Base-by-base conservation (phyloP, 2,888 invertebrate species). In the Ichneumoninae sp. region DNA sequence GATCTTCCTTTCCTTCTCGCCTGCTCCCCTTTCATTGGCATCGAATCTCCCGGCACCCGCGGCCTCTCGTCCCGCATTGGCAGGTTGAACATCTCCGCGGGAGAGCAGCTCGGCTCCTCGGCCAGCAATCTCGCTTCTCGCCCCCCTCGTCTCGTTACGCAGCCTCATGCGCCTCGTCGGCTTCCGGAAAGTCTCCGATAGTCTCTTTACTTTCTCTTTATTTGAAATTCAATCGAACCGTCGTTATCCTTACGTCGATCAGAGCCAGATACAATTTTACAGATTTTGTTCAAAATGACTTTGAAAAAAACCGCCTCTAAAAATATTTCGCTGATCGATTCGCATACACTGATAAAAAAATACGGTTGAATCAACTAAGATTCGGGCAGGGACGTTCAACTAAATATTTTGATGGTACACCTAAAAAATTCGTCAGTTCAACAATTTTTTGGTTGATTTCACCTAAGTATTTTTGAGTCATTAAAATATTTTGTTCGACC, bases 1-100 rank as follows among this genome's bases (percentile, higher is more conserved):
- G 71, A 19, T 65, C 72, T 68, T 68, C 65, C 82, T 82, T 78
- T 82, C 78, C 68, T 78, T 82, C 82, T 68, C 82, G 77, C 72
- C 77, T 78, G 82, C 78, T 82, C 78, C 57, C 54, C 71, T 78
- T 74, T 72, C 78, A 78, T 82, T 66, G 77, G 77, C 77, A 82
- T 82, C 78, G 82, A 82, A 82, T 77, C 72, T 60, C 26, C 44
- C 70, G 69, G 40, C 65, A 22, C 19, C 62, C 60, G 74, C 30
- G 62, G 76, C 75, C 22, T 70, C 70, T 70, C 69, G 36, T 70
- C 75, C 70, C 44, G 44, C 76, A 81, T 81, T 76, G 81, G 81
- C 70, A 76, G 70, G 44, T 71, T 19, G 62, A 54, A 76, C 75
- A 81, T 81, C 66, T 50, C 30, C 30, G 33, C 69, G 50, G 30